These are phyloP conservation scores for Megalonaias nervosa DNA, from an alignment of 1,140 invertebrate genomes.

Conservation along the genomic window DNA sequence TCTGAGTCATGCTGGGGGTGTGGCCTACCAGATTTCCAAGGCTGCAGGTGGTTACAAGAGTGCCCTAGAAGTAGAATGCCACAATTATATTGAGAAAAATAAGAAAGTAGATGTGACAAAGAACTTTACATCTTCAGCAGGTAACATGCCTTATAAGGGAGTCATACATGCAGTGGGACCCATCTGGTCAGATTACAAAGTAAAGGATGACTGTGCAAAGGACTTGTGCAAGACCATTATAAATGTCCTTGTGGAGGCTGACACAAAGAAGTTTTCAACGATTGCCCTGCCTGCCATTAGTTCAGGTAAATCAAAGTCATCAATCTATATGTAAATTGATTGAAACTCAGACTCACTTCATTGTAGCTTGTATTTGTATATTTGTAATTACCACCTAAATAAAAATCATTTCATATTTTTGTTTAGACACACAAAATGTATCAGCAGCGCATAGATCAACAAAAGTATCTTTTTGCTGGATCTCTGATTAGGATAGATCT, in stretches of 20 bases:
- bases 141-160: slow-evolving; percentile 32
- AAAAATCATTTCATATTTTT: too few species aligned
- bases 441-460: too few species aligned
- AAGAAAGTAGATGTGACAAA: slow-evolving; percentile 9
- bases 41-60: slow-evolving; percentile 32
- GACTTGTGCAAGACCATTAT: slow-evolving; percentile 34
- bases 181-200: slow-evolving; percentile 20
- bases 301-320: slow-evolving; percentile 27
- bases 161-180: slow-evolving; percentile 46
- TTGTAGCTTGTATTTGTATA: too few species aligned
- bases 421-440: too few species aligned
- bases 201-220: slow-evolving; percentile 13
- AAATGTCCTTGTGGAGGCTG: slow-evolving; percentile 16
- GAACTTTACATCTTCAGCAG: slow-evolving; percentile 30
- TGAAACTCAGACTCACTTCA: too few species aligned
- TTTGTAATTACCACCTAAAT: too few species aligned
- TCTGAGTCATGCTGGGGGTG: slow-evolving; percentile 41
- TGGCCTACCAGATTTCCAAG: slow-evolving; percentile 39
- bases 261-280: neutral
- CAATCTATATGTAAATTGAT: too few species aligned
- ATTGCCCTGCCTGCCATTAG: slow-evolving; percentile 38
- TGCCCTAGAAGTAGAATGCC: slow-evolving; percentile 34
- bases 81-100: slow-evolving; percentile 15
- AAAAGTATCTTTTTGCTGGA: too few species aligned
- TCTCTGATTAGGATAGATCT: too few species aligned